Evolutionary conservation across 37 sponge, comb jelly and placozoan genomes (phyloP), one percentile per base, ranked within the genome.

Genomic region (Mnemiopsis leidyi): DNA sequence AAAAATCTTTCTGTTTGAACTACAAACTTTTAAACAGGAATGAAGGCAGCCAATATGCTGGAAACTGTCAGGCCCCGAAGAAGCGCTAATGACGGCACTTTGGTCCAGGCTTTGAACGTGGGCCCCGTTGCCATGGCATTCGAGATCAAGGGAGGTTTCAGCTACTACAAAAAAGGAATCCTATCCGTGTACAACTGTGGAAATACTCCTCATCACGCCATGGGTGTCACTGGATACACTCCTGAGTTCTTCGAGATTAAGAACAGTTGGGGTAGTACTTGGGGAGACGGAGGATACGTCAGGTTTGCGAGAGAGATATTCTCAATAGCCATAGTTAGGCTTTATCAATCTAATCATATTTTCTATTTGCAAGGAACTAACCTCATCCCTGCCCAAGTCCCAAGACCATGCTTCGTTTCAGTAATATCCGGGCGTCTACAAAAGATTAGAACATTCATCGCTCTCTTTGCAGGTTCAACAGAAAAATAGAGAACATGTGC

Each of bases 141-240:
- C 75, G 75, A 71, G 75, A 71, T 71, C 30, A 71, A 71, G 75
- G 75, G 75, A 71, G 75, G 75, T 23, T 71, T 71, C 75, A 71
- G 75, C 30, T 71, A 71, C 75, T 71, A 71, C 75, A 71, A 71
- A 18, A 71, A 5, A 2, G 75, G 75, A 71, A 25, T 71, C 20
- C 75, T 71, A 5, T 29, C 75, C 7, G 75, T 71, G 30, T 23
- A 18, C 21, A 71, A 71, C 75, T 71, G 75, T 28, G 75, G 75
- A 23, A 71, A 18, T 5, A 71, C 75, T 7, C 75, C 75, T 71
- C 75, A 71, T 28, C 75, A 71, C 75, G 75, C 75, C n/a, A 71
- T 71, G 75, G 75, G 30, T 23, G 75, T 71, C 30, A 71, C 75
- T 28, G 75, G 75, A 29, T 71, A 71, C 75, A 71, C 75, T 71